phyloP scores from a whole-genome alignment of 64 coral and sea anemone genomes.

The Porites lutea region DNA sequence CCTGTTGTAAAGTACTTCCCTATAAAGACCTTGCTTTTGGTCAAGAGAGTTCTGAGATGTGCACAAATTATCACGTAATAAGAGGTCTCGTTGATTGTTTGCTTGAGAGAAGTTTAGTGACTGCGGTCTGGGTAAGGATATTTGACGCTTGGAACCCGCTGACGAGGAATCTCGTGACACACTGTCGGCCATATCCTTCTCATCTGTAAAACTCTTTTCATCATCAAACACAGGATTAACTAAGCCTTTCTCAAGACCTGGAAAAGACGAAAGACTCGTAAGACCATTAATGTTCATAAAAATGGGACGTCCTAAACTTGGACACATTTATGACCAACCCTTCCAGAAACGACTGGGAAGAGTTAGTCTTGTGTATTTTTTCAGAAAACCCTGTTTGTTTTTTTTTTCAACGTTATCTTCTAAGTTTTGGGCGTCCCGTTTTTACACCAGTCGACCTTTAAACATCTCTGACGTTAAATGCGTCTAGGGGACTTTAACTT shows the following conservation, averaged over 20 bases:
- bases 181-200: neutral
- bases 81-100: neutral
- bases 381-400: too few species aligned
- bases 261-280: neutral
- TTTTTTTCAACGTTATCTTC: too few species aligned
- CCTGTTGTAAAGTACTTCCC: neutral
- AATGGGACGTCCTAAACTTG: too few species aligned
- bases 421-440: too few species aligned
- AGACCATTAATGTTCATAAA: too few species aligned
- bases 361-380: too few species aligned
- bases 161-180: neutral
- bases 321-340: too few species aligned
- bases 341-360: too few species aligned
- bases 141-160: neutral
- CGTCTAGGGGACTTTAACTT: too few species aligned
- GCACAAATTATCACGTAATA: conserved; percentile 11
- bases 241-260: conserved; percentile 8
- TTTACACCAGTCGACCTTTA: too few species aligned
- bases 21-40: conserved; percentile 12
- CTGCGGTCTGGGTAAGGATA: conserved; percentile 3
- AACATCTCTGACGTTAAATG: too few species aligned
- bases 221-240: conserved; percentile 25
- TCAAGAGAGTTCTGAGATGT: conserved; percentile 33
- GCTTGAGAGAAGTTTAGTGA: conserved; percentile 3
- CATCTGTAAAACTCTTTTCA: neutral